Percentiles rank a stretch among this genome's conserved stretches.
These are phyloP conservation scores for Boloria euphrosyne DNA, from an alignment of 2,888 invertebrate genomes.

Conservation along the genomic window DNA sequence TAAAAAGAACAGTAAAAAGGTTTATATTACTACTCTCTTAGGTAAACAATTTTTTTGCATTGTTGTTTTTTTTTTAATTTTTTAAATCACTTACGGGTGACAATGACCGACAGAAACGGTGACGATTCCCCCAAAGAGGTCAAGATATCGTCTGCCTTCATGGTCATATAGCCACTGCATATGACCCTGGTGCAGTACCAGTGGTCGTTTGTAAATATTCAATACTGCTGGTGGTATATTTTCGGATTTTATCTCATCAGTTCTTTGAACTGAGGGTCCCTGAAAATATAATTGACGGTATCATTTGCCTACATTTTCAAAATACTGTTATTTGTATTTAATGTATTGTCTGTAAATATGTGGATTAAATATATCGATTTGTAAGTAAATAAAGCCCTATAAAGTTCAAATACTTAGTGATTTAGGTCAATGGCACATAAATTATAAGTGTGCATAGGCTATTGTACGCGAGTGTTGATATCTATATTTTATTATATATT, in stretches of 20 bases:
- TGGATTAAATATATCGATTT: too few relatives aligned
- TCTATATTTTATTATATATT: too few relatives aligned
- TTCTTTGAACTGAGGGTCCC: conserved; percentile 84
- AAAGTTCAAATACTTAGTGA: too few relatives aligned
- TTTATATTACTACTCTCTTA: too few relatives aligned
- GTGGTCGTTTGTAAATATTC: conserved; percentile 90
- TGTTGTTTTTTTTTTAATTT: background rate
- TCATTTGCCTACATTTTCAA: background rate
- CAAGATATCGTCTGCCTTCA: conserved; percentile 92
- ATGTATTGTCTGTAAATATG: background rate
- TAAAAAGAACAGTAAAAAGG: too few relatives aligned
- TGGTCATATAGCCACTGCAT: conserved; percentile 97
- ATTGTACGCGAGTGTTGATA: too few relatives aligned
- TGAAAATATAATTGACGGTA: conserved; percentile 45
- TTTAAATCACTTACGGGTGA: conserved; percentile 90
- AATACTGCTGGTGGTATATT: conserved; percentile 87
- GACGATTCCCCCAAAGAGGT: conserved; percentile 98
- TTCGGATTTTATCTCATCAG: conserved; percentile 81
- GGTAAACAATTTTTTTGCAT: too few relatives aligned
- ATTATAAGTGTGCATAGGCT: too few relatives aligned
- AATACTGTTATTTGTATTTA: background rate
- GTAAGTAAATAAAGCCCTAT: too few relatives aligned
- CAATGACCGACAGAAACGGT: conserved; percentile 99
- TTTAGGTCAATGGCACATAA: too few relatives aligned
- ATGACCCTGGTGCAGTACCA: conserved; percentile 92